Evolutionary conservation across 2,888 invertebrate species (phyloP).

Genomic region (Drosophila mimetica): DNA sequence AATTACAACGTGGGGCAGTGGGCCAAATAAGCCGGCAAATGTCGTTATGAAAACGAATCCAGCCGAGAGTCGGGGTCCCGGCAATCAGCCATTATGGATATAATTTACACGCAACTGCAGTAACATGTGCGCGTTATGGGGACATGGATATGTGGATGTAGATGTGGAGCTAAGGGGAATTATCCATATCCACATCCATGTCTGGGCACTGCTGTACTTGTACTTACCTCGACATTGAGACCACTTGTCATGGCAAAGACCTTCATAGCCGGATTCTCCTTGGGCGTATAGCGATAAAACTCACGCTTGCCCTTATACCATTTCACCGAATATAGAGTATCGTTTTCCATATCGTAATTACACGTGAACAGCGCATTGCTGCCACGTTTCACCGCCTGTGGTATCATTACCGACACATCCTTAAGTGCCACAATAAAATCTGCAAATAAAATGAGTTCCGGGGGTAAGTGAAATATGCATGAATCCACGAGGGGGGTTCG

Average conservation of each 20-base stretch:
- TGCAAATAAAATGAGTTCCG: conserved; percentile 62
- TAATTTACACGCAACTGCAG: conserved; percentile 76
- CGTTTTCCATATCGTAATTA: conserved; percentile 91
- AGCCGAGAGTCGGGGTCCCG: conserved; percentile 1
- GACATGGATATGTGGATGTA: neutral
- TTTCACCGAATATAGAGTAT: conserved; percentile 92
- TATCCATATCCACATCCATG: conserved; percentile 18
- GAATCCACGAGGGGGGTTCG: neutral
- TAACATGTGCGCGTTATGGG: conserved; percentile 68
- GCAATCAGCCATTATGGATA: conserved; percentile 77
- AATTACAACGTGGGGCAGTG: conserved; percentile 61
- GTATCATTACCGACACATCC: conserved; percentile 89
- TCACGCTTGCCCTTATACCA: conserved; percentile 94
- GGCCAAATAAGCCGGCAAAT: conserved; percentile 39
- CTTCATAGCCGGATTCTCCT: conserved; percentile 89
- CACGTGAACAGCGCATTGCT: conserved; percentile 89
- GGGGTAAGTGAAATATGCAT: conserved; percentile 13
- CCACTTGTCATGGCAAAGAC: conserved; percentile 88
- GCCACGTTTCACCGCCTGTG: conserved; percentile 88
- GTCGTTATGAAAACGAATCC: conserved; percentile 37
- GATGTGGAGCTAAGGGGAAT: conserved; percentile 8
- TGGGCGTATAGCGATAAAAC: conserved; percentile 93
- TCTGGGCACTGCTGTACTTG: neutral
- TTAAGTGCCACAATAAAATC: conserved; percentile 85
- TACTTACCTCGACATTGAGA: conserved; percentile 92